Conservation (phyloP, 2,888 invertebrate species). For the Drosophila subquinaria region DNA sequence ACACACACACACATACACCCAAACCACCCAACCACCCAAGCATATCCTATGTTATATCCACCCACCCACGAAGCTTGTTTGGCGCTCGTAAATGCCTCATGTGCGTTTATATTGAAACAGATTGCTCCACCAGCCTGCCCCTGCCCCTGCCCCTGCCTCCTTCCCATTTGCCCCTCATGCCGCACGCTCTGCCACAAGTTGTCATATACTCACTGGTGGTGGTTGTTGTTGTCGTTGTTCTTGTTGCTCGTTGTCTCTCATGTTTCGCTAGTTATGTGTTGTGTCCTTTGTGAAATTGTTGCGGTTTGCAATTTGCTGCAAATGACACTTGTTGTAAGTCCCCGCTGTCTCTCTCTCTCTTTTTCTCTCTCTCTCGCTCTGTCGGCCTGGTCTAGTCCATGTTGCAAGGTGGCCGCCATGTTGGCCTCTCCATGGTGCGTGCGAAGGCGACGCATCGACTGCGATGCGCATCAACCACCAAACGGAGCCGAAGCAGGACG, state of each 20-base stretch:
- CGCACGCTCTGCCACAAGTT: background rate
- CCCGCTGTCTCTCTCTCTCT: constrained; percentile 5
- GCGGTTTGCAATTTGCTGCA: constrained; percentile 84
- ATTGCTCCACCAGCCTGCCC: constrained; percentile 75
- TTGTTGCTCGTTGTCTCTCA: constrained; percentile 25
- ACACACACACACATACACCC: constrained; percentile 15
- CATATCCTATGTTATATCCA: constrained; percentile 37
- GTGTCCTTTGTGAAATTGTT: constrained; percentile 82
- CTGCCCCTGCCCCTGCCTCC: constrained; percentile 10
- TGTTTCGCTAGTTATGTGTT: constrained; percentile 38
- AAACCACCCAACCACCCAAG: constrained; percentile 16
- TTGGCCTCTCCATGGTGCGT: constrained; percentile 57
- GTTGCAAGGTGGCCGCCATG: constrained; percentile 66
- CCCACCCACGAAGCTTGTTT: constrained; percentile 51
- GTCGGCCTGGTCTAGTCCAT: background rate
- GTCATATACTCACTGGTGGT: background rate
- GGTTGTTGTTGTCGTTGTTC: constrained; percentile 3
- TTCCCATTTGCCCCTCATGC: background rate
- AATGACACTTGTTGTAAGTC: constrained; percentile 80
- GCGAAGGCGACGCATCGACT: constrained; percentile 50
- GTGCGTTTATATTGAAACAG: constrained; percentile 85
- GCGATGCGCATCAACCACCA: constrained; percentile 74
- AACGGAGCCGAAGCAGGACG: constrained; percentile 20
- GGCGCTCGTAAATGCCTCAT: constrained; percentile 78
- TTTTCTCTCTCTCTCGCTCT: background rate